Percentiles rank a stretch among this genome's conserved stretches.
Evolutionary conservation across 2,113 vertebrate genomes (phyloP).

Genomic region (Prionailurus bengalensis): DNA sequence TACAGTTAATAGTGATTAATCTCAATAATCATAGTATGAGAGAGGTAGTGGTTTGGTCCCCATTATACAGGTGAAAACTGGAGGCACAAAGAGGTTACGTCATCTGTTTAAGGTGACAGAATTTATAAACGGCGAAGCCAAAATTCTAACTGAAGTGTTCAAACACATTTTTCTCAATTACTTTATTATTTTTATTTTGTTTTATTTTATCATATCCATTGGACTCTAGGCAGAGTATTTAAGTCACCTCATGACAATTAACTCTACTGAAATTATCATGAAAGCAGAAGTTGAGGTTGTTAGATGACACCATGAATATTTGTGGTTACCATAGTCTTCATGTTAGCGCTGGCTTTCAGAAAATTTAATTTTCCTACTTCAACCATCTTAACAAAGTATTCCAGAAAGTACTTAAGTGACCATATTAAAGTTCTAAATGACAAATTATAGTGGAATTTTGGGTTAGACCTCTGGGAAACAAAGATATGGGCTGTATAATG

Average conservation of each 20-base stretch:
- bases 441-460: slow-evolving; percentile 60
- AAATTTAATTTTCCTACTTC: slow-evolving; percentile 66
- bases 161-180: neutral
- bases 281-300: neutral
- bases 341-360: slow-evolving; percentile 30
- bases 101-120: neutral
- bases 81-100: neutral
- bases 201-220: neutral
- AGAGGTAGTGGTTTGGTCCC: neutral
- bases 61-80: neutral
- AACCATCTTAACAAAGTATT: slow-evolving; percentile 57
- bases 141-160: neutral
- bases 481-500: slow-evolving; percentile 48
- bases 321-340: slow-evolving; percentile 43
- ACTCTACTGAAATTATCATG: neutral
- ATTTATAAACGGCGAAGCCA: neutral
- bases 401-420: slow-evolving; percentile 43
- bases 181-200: neutral
- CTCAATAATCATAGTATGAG: neutral
- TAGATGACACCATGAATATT: neutral
- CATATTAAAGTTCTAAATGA: slow-evolving; percentile 60
- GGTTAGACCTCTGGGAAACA: slow-evolving; percentile 65
- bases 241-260: neutral
- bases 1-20: neutral
- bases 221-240: neutral